Evolutionary conservation across 1,140 invertebrate species (phyloP), one percentile per base, ranked within the genome.

Genomic region (Venustaconcha ellipsiformis): DNA sequence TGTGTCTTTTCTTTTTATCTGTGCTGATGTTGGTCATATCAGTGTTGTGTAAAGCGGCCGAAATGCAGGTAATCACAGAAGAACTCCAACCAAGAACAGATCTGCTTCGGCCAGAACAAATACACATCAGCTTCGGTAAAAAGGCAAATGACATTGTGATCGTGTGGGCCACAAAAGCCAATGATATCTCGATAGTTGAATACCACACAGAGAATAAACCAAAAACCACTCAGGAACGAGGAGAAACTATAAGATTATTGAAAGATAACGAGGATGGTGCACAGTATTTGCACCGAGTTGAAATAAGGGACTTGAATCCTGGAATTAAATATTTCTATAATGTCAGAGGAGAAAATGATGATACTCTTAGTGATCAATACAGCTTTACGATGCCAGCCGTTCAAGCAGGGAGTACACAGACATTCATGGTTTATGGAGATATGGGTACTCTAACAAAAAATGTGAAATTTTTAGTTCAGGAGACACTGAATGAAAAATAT

Each of bases 381-480:
- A 80, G 78, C 63, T 88, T 86, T 66, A 78, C 55, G 1, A 73
- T 85, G 13, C 83, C 83, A 1, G 67, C 73, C 60, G 72, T 65
- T 15, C 18, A 72, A 11, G 62, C 70, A 1, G 65, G 70, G 3
- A 76, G 69, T 63, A 57, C 70, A 56, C 79, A 84, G 57, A 79
- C 73, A 3, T 86, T 97, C 59, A 95, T 95, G 63, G 93, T 98
- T 76, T 97, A 94, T 86, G 97, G 96, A 0, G 96, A 97, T 88
- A 94, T 97, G 93, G 96, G 96, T 1, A 95, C 94, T 82, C 95
- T 96, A 91, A 95, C 95, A n/a, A 84, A 87, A 58, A 94, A 95
- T 20, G 90, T 97, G 60, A 92, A 93, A 1, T 92, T 94, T 76
- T 86, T 99, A 26, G 94, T 96, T 87, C 91, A 95, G 79, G 96